Evolutionary conservation across 2,113 vertebrate genomes (phyloP).

Genomic region (Sebastes fasciatus): DNA sequence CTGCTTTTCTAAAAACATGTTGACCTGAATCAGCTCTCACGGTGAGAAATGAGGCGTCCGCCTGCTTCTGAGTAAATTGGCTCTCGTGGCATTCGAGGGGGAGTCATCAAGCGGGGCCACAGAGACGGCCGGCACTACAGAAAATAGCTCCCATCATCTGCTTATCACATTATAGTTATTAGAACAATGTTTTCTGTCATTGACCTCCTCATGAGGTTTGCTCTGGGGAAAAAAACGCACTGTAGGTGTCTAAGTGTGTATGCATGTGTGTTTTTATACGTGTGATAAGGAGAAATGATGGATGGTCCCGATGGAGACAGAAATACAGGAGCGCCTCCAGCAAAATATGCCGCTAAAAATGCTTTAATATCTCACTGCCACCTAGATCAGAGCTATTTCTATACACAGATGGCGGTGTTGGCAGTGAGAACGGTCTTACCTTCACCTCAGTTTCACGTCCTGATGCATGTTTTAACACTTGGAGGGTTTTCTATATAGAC

Average conservation of each 20-base stretch:
- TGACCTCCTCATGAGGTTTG: slow-evolving; percentile 30
- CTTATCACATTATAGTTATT: slow-evolving; percentile 50
- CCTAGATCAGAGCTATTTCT: slow-evolving; percentile 44
- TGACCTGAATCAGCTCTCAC: slow-evolving; percentile 75
- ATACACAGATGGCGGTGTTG: slow-evolving; percentile 40
- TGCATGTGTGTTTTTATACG: background rate
- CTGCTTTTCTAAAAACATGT: slow-evolving; percentile 74
- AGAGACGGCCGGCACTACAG: slow-evolving; percentile 37
- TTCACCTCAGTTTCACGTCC: slow-evolving; percentile 33
- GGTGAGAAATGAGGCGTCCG: slow-evolving; percentile 68
- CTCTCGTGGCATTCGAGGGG: slow-evolving; percentile 50
- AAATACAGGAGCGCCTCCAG: slow-evolving; percentile 33
- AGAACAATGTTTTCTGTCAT: slow-evolving; percentile 7
- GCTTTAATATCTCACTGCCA: slow-evolving; percentile 47
- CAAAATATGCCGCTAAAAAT: slow-evolving; percentile 42
- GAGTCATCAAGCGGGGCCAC: slow-evolving; percentile 55
- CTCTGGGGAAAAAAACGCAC: background rate
- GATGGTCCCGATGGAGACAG: slow-evolving; percentile 24
- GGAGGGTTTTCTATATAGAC: slow-evolving; percentile 19
- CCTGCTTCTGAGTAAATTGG: slow-evolving; percentile 66
- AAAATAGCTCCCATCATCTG: slow-evolving; percentile 63
- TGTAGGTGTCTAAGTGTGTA: slow-evolving; percentile 8
- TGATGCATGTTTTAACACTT: slow-evolving; percentile 27
- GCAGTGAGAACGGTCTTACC: slow-evolving; percentile 42
- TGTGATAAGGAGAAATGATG: slow-evolving; percentile 4